phyloP scores from a whole-genome alignment of 2,888 invertebrate species.

The Scaptomyza polygonia region DNA sequence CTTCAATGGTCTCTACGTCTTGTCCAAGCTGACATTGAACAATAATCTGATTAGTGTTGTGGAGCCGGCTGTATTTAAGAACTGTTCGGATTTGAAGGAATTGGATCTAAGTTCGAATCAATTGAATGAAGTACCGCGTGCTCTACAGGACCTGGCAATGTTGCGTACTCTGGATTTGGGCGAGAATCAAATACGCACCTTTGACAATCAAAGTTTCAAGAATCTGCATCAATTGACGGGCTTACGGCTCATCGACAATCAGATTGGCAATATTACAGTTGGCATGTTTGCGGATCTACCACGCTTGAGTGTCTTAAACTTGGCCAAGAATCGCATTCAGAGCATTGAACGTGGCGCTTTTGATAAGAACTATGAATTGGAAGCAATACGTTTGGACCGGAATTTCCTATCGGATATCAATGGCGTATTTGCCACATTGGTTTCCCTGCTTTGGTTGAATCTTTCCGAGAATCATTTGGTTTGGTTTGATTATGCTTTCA shows the following conservation, averaged over 20 bases:
- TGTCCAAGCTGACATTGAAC: slow-evolving; percentile 93
- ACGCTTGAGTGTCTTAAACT: slow-evolving; percentile 92
- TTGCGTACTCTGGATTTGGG: slow-evolving; percentile 95
- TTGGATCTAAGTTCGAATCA: slow-evolving; percentile 95
- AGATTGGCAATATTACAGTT: slow-evolving; percentile 92
- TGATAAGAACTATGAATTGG: slow-evolving; percentile 91
- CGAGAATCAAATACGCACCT: slow-evolving; percentile 94
- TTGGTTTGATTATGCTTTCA: slow-evolving; percentile 97
- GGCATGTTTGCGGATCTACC: slow-evolving; percentile 95
- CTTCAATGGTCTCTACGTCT: slow-evolving; percentile 93
- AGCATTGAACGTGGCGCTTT: slow-evolving; percentile 94
- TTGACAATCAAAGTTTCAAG: slow-evolving; percentile 92
- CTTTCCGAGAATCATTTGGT: slow-evolving; percentile 95
- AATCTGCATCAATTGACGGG: slow-evolving; percentile 94
- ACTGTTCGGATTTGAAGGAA: slow-evolving; percentile 94
- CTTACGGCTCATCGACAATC: slow-evolving; percentile 94
- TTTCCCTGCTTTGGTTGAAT: slow-evolving; percentile 93
- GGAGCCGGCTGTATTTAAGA: slow-evolving; percentile 92
- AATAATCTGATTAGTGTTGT: slow-evolving; percentile 92
- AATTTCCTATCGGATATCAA: slow-evolving; percentile 95
- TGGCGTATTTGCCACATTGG: slow-evolving; percentile 93
- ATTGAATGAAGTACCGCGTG: slow-evolving; percentile 91
- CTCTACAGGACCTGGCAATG: slow-evolving; percentile 91
- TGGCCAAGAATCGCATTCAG: slow-evolving; percentile 95
- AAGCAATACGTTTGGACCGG: slow-evolving; percentile 94